Percentiles rank a stretch among this genome's conserved stretches.
These are phyloP conservation scores for Bungarus multicinctus DNA, from an alignment of 2,113 vertebrate genomes.

Conservation along the genomic window DNA sequence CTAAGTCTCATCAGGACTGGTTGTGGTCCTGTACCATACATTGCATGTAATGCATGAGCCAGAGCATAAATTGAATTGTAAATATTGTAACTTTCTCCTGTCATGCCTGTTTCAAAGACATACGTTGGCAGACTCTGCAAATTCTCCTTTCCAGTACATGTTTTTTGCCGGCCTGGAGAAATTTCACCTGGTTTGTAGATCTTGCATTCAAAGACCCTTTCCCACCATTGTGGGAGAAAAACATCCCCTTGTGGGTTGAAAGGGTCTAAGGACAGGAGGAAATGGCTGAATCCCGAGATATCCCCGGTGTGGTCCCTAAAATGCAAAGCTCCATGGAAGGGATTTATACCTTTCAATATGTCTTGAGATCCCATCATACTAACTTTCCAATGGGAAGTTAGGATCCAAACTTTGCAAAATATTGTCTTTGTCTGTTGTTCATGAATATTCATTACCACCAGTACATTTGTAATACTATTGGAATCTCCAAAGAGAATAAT, in stretches of 20 bases:
- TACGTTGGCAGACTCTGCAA: not conserved
- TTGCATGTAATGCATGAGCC: not conserved
- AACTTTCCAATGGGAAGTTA: too few species aligned
- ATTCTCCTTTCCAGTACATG: not conserved
- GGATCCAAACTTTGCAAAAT: too few species aligned
- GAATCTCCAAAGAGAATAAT: too few species aligned
- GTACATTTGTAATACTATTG: too few species aligned
- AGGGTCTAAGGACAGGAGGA: not conserved
- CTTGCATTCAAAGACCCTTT: not conserved
- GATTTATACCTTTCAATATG: too few species aligned
- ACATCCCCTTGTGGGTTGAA: not conserved
- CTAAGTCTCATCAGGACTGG: not conserved
- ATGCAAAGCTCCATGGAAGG: too few species aligned
- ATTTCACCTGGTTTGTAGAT: not conserved
- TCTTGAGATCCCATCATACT: not conserved
- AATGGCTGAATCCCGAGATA: not conserved
- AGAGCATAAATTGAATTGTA: not conserved
- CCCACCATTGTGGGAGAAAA: not conserved
- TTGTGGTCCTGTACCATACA: not conserved
- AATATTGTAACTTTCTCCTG: not conserved
- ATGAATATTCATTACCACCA: too few species aligned
- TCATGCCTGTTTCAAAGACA: not conserved
- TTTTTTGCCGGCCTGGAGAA: accelerated
- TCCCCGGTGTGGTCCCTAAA: not conserved
- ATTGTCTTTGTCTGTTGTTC: too few species aligned